Evolutionary conservation across 2,797 vertebrate species (phyloP).

Genomic region (Acanthopagrus latus): DNA sequence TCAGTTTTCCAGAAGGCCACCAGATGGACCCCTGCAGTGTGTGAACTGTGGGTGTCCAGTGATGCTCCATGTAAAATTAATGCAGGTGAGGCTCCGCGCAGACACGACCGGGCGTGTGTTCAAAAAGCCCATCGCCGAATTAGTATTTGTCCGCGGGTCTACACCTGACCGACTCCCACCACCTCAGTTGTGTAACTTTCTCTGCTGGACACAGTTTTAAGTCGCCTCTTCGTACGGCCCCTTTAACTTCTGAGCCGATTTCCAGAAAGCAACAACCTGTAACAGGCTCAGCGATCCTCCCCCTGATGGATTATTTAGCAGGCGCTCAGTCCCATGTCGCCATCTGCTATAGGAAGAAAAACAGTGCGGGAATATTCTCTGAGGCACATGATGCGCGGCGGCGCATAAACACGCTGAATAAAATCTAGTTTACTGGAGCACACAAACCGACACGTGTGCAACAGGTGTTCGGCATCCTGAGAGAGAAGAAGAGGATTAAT

Average conservation of each 20-base stretch:
- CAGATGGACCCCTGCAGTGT: conserved; percentile 64
- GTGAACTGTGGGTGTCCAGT: neutral
- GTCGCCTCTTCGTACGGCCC: conserved; percentile 54
- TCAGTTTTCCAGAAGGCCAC: conserved; percentile 51
- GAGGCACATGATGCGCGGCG: conserved; percentile 29
- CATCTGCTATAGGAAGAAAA: conserved; percentile 74
- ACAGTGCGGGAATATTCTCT: conserved; percentile 58
- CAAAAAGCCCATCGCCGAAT: conserved; percentile 11
- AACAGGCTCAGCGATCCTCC: conserved; percentile 81
- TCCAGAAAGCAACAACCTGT: conserved; percentile 71
- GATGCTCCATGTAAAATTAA: conserved; percentile 39
- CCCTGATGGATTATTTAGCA: conserved; percentile 89
- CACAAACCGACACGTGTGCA: neutral
- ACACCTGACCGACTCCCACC: neutral
- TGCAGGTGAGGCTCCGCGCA: conserved; percentile 10
- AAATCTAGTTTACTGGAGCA: neutral
- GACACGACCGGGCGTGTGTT: conserved; percentile 21
- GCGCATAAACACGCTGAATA: neutral
- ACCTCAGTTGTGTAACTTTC: conserved; percentile 13
- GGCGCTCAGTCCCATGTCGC: conserved; percentile 78
- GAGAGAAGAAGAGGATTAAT: conserved; percentile 14
- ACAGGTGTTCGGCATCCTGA: conserved; percentile 57
- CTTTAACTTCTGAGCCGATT: conserved; percentile 85
- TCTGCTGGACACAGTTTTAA: neutral
- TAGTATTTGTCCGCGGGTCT: neutral